phyloP scores from a whole-genome alignment of 2,888 invertebrate genomes.

The Epinotia nisella region DNA sequence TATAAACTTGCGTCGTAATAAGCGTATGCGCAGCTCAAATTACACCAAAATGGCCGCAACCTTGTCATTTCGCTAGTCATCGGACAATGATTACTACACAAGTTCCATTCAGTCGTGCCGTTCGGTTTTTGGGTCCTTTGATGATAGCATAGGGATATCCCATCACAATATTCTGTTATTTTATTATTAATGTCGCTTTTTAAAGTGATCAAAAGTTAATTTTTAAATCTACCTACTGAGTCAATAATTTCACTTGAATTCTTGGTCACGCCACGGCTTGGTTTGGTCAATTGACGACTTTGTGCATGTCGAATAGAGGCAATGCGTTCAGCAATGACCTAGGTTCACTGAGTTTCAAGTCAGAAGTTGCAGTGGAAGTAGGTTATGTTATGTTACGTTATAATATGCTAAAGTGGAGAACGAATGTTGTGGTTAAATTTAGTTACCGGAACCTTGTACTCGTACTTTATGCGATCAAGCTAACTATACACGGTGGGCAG shows the following conservation, averaged over 20 bases:
- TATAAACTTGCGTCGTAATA: slow-evolving; percentile 69
- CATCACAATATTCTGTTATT: too few species aligned
- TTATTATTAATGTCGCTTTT: too few species aligned
- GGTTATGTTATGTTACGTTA: not conserved
- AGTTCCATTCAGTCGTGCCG: slow-evolving; percentile 27
- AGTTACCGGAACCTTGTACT: too few species aligned
- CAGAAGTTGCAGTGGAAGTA: not conserved
- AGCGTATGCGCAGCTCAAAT: slow-evolving; percentile 72
- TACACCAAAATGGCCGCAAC: slow-evolving; percentile 71
- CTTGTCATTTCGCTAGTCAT: slow-evolving; percentile 69
- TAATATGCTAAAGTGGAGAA: too few species aligned
- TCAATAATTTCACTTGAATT: too few species aligned
- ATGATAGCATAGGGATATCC: slow-evolving; percentile 23
- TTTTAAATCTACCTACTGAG: not conserved
- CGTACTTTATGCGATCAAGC: too few species aligned
- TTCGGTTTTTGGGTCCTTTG: slow-evolving; percentile 31
- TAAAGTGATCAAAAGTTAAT: slow-evolving; percentile 2
- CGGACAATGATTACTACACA: slow-evolving; percentile 31
- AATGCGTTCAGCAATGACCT: not conserved
- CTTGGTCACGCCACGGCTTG: too few species aligned
- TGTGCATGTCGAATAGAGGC: not conserved
- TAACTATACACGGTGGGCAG: too few species aligned
- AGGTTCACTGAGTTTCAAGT: not conserved
- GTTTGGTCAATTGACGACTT: too few species aligned
- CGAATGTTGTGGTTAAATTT: too few species aligned